phyloP scores from a whole-genome alignment of 2,888 invertebrate species.

The Prostheceraeus crozeri region DNA sequence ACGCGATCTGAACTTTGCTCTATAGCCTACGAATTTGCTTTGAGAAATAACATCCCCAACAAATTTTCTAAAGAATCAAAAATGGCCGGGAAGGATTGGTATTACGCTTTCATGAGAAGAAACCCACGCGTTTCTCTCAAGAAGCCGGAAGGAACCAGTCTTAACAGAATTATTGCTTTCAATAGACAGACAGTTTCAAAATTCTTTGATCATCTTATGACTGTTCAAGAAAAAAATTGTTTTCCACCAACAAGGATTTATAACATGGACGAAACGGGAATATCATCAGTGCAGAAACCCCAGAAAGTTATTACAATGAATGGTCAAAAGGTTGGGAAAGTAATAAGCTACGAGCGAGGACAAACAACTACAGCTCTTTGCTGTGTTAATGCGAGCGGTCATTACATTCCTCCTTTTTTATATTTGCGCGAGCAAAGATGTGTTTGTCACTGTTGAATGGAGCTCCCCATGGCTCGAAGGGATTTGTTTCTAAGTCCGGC shows the following conservation, averaged over 20 bases:
- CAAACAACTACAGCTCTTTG: constrained; percentile 36
- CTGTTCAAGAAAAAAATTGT: constrained; percentile 18
- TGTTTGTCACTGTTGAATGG: constrained; percentile 33
- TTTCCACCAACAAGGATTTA: constrained; percentile 25
- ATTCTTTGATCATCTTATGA: constrained; percentile 31
- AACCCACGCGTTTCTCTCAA: constrained; percentile 24
- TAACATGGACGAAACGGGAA: constrained; percentile 36
- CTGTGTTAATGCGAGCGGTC: constrained; percentile 36
- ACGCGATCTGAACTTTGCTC: background rate
- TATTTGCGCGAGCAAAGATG: constrained; percentile 38
- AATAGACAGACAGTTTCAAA: constrained; percentile 13
- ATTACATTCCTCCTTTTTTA: constrained; percentile 40
- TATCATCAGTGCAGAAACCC: constrained; percentile 24
- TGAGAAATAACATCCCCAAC: constrained; percentile 1
- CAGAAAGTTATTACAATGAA: constrained; percentile 28
- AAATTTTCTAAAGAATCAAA: constrained; percentile 14
- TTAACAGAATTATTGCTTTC: constrained; percentile 31
- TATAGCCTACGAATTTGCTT: constrained; percentile 27
- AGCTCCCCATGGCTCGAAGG: constrained; percentile 36
- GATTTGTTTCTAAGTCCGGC: constrained; percentile 34
- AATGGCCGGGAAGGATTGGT: constrained; percentile 29
- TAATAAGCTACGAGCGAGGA: constrained; percentile 37
- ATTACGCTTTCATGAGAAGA: constrained; percentile 16
- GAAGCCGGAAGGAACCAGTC: constrained; percentile 30
- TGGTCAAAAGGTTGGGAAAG: constrained; percentile 30